Evolutionary conservation across 2,797 vertebrate species (phyloP).

Genomic region (Schizopygopsis malacanthus): DNA sequence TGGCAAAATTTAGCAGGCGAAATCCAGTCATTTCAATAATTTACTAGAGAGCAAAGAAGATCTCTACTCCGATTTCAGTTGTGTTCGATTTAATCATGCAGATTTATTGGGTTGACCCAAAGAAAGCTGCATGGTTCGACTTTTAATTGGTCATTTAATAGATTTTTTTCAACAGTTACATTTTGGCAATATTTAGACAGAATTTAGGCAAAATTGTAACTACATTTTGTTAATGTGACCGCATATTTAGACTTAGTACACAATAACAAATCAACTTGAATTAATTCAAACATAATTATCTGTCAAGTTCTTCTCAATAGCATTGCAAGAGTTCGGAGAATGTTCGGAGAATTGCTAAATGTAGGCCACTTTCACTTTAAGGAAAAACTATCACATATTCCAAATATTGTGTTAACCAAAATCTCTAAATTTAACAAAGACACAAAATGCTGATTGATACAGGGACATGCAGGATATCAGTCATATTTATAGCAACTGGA

Average conservation of each 20-base stretch:
- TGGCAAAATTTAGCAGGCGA: not conserved
- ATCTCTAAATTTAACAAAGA: not conserved
- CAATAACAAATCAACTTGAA: not conserved
- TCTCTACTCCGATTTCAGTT: not conserved
- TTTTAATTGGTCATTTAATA: too few relatives aligned
- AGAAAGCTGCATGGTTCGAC: not conserved
- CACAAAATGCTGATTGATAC: not conserved
- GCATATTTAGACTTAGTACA: not conserved
- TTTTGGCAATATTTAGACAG: not conserved
- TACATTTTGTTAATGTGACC: not conserved
- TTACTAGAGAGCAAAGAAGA: not conserved
- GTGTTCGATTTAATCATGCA: not conserved
- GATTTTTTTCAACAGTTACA: not conserved
- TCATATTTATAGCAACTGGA: not conserved
- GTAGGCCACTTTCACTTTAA: not conserved
- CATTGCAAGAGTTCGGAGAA: not conserved
- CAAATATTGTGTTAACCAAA: not conserved
- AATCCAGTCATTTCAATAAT: not conserved
- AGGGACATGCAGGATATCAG: not conserved
- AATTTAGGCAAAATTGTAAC: not conserved
- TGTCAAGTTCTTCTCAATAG: not conserved
- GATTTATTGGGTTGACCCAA: not conserved
- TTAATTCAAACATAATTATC: not conserved
- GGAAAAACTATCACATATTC: not conserved
- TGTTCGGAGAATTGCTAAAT: not conserved